phyloP scores from a whole-genome alignment of 2,888 invertebrate species.

The Cephus sareptanus region DNA sequence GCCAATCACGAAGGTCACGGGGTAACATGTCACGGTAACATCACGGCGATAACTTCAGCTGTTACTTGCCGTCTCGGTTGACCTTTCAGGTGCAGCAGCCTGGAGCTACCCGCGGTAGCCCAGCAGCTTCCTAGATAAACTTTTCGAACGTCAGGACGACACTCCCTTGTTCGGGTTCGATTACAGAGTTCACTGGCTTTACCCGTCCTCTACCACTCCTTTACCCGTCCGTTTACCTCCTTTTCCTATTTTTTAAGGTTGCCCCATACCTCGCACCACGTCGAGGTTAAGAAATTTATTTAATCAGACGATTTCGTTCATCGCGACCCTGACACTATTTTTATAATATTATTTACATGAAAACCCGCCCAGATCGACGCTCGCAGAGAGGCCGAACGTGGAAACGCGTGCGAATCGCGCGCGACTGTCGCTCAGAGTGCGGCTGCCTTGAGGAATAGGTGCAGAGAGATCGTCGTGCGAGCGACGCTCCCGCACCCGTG shows the following conservation, averaged over 20 bases:
- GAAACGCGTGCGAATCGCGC: neutral
- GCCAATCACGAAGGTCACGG: slow-evolving; percentile 52
- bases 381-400: neutral
- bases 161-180: neutral
- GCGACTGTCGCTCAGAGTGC: slow-evolving; percentile 12
- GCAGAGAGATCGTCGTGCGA: slow-evolving; percentile 16
- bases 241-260: neutral
- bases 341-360: neutral
- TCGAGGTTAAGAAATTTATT: neutral
- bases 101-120: neutral
- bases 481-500: slow-evolving; percentile 3
- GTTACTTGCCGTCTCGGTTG: neutral
- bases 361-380: neutral
- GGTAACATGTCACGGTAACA: slow-evolving; percentile 63
- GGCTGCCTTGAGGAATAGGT: slow-evolving; percentile 29
- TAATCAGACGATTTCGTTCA: neutral
- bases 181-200: neutral
- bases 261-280: neutral
- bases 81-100: neutral
- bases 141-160: neutral
- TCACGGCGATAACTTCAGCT: slow-evolving; percentile 26
- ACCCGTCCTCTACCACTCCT: no score
- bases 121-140: neutral
- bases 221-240: neutral
- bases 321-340: neutral